Conservation (phyloP, 2,888 invertebrate species). For the Oscheius onirici region DNA sequence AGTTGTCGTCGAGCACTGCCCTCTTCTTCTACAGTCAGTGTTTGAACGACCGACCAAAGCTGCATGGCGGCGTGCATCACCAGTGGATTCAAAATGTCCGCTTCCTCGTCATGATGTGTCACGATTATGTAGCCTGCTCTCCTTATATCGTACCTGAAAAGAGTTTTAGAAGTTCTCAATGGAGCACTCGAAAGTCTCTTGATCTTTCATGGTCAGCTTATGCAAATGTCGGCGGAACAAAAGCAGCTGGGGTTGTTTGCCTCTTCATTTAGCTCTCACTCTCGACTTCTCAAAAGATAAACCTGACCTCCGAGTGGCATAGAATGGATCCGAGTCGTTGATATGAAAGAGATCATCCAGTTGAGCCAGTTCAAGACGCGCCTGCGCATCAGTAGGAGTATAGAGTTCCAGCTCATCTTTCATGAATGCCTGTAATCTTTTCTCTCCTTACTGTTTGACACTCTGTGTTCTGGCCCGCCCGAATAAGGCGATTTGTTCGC, state of each 20-base stretch:
- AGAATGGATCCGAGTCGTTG: conserved; percentile 71
- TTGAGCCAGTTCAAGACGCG: conserved; percentile 60
- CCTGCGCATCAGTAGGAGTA: conserved; percentile 70
- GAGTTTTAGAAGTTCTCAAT: background rate
- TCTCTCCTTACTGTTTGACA: background rate
- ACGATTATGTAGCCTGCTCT: conserved; percentile 70
- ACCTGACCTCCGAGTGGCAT: conserved; percentile 65
- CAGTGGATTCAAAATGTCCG: conserved; percentile 64
- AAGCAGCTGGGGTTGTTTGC: background rate
- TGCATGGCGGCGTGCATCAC: conserved; percentile 67
- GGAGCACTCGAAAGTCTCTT: background rate
- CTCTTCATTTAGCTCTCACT: background rate
- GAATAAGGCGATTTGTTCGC: conserved; percentile 14
- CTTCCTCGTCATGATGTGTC: conserved; percentile 67
- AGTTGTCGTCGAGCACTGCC: conserved; percentile 52
- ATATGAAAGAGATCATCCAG: conserved; percentile 68
- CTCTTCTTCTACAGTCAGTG: conserved; percentile 62
- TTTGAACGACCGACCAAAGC: conserved; percentile 64
- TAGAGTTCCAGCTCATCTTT: conserved; percentile 70
- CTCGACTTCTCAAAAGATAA: background rate
- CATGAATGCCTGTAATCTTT: conserved; percentile 59
- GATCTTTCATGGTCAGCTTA: background rate
- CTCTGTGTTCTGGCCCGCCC: background rate
- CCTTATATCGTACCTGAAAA: conserved; percentile 66
- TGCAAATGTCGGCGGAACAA: conserved; percentile 16